Evolutionary conservation across 2,797 vertebrate species (phyloP).

Genomic region (Sebastes oblongus): DNA sequence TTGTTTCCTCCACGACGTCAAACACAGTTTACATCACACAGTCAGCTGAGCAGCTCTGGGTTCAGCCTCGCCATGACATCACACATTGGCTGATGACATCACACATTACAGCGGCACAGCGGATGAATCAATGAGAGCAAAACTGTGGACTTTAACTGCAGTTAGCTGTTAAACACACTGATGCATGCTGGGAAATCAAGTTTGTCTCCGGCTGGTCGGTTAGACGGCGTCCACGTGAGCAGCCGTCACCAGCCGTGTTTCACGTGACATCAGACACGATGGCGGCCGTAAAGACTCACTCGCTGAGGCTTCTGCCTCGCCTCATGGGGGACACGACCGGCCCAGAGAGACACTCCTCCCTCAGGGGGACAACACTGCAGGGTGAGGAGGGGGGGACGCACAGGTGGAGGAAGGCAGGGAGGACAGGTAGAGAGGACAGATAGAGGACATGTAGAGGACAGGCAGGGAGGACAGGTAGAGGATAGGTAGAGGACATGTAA

Average conservation of each 20-base stretch:
- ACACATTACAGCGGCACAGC: not conserved
- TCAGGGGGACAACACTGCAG: slow-evolving; percentile 54
- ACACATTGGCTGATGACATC: not conserved
- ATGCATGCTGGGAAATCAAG: slow-evolving; percentile 13
- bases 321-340: slow-evolving; percentile 69
- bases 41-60: not conserved
- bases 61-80: not conserved
- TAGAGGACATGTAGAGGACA: too few species aligned
- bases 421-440: not conserved
- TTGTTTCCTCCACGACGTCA: not conserved
- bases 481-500: too few species aligned
- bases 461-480: not conserved
- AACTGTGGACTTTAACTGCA: not conserved
- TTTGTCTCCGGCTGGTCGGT: not conserved
- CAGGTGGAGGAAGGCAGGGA: not conserved
- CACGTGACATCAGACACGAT: not conserved
- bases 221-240: not conserved
- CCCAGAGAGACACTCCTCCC: slow-evolving; percentile 66
- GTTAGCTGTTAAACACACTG: not conserved
- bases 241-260: not conserved
- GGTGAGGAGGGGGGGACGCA: not conserved
- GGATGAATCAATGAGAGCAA: not conserved
- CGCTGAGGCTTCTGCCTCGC: slow-evolving; percentile 76
- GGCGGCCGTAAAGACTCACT: slow-evolving; percentile 73
- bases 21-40: not conserved